These are phyloP conservation scores for Lordiphosa collinella DNA, from an alignment of 1,140 invertebrate species.

Conservation along the genomic window DNA sequence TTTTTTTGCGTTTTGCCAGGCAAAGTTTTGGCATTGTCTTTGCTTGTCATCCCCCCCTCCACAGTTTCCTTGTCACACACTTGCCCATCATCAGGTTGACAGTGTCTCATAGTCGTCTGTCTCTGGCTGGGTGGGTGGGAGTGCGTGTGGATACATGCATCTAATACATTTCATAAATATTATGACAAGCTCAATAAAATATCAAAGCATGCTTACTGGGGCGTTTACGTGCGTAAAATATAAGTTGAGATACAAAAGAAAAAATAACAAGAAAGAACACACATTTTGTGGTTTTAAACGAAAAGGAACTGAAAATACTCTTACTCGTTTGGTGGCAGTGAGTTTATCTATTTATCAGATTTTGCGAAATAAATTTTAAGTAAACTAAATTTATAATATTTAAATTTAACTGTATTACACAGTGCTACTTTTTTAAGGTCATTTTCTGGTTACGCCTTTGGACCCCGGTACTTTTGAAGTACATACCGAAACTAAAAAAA, in stretches of 20 bases:
- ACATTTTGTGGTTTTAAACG: not conserved
- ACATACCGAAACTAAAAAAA: too few relatives aligned
- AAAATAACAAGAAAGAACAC: slow-evolving; percentile 3
- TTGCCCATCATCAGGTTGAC: slow-evolving; percentile 27
- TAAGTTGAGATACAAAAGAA: slow-evolving; percentile 29
- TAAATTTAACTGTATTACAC: too few relatives aligned
- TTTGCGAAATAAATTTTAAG: too few relatives aligned
- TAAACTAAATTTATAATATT: too few relatives aligned
- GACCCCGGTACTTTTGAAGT: too few relatives aligned
- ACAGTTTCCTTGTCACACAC: not conserved
- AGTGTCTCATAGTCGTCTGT: slow-evolving; percentile 16
- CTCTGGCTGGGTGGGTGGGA: slow-evolving; percentile 5
- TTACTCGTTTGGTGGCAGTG: too few relatives aligned
- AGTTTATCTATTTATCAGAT: too few relatives aligned
- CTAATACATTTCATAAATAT: slow-evolving; percentile 73
- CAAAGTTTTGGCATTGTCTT: slow-evolving; percentile 63
- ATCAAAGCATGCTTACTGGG: slow-evolving; percentile 58
- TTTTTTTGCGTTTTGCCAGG: slow-evolving; percentile 25
- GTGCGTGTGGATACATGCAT: slow-evolving; percentile 26
- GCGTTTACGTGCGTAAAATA: slow-evolving; percentile 53
- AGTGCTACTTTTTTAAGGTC: too few relatives aligned
- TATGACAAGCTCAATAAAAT: slow-evolving; percentile 76
- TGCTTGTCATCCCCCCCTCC: slow-evolving; percentile 17
- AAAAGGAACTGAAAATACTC: too few relatives aligned
- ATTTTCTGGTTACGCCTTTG: too few relatives aligned